These are phyloP conservation scores for Acleris cristana DNA, from an alignment of 2,888 invertebrate genomes.

Conservation along the genomic window DNA sequence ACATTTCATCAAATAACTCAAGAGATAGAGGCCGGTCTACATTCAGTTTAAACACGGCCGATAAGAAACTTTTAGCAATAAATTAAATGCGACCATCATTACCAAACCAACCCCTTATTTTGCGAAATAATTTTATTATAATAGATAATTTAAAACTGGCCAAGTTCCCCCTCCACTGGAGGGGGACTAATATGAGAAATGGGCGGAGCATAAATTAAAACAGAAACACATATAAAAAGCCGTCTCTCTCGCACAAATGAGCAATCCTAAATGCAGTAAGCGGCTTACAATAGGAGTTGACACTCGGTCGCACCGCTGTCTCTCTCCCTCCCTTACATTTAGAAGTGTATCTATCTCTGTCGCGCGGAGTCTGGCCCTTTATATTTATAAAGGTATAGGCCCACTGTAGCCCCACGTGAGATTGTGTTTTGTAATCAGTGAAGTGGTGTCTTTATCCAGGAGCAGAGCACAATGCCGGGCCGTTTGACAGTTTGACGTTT, in stretches of 20 bases:
- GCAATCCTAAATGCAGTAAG: conserved; percentile 77
- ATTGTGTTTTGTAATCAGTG: conserved; percentile 81
- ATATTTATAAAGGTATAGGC: conserved; percentile 75
- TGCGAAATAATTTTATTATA: conserved; percentile 82
- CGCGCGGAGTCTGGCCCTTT: conserved; percentile 58
- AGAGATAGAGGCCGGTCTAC: background rate
- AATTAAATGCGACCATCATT: conserved; percentile 78
- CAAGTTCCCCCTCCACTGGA: conserved; percentile 75
- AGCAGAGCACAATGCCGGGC: conserved; percentile 75
- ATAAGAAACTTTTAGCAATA: conserved; percentile 68
- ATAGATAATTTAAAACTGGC: conserved; percentile 83
- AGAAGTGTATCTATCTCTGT: conserved; percentile 63
- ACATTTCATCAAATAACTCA: background rate
- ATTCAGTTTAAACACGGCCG: conserved; percentile 19
- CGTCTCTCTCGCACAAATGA: conserved; percentile 78
- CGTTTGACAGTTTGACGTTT: conserved; percentile 80
- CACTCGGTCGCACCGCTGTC: conserved; percentile 59
- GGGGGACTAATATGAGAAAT: conserved; percentile 67
- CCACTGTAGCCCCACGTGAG: conserved; percentile 77
- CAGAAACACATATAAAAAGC: conserved; percentile 61
- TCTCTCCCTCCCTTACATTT: conserved; percentile 57
- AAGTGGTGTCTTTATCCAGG: conserved; percentile 78
- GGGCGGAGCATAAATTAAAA: conserved; percentile 72
- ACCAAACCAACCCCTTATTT: conserved; percentile 83
- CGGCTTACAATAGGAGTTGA: conserved; percentile 79